These are phyloP conservation scores for Tanypteryx hageni DNA, from an alignment of 2,888 invertebrate genomes.

Conservation along the genomic window DNA sequence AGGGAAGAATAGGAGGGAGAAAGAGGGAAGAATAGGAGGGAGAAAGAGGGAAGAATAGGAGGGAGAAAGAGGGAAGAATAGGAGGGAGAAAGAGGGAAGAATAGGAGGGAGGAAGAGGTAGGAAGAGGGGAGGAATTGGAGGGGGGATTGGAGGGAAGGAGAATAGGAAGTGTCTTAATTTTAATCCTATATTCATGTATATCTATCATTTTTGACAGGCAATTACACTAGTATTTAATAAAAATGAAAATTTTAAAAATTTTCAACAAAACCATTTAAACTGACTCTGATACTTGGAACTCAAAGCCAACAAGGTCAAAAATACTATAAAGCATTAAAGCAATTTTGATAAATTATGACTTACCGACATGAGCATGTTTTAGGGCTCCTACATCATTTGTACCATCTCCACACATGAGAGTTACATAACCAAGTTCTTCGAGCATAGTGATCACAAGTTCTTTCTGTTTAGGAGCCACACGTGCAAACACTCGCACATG, in stretches of 20 bases:
- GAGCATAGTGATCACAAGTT: conserved; percentile 92
- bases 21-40: neutral
- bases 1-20: neutral
- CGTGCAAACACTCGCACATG: conserved; percentile 95
- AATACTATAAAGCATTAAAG: neutral
- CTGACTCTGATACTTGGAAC: conserved; percentile 3
- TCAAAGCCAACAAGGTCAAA: conserved; percentile 36
- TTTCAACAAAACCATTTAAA: too few relatives aligned
- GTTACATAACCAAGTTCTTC: conserved; percentile 93
- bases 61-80: conserved; percentile 19
- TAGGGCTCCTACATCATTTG: conserved; percentile 98
- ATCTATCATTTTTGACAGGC: too few relatives aligned
- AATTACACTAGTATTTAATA: neutral
- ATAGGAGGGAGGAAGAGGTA: conserved; percentile 19
- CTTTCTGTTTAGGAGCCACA: conserved; percentile 99
- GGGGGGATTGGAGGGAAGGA: too few relatives aligned
- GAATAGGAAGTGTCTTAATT: neutral
- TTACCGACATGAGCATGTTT: conserved; percentile 97
- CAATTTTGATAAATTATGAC: conserved; percentile 67
- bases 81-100: too few relatives aligned
- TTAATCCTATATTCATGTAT: neutral
- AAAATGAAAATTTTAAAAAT: too few relatives aligned
- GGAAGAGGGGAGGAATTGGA: too few relatives aligned
- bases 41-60: too few relatives aligned
- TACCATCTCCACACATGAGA: conserved; percentile 99